phyloP scores from a whole-genome alignment of 2,797 vertebrate genomes.

The Neosilurus hyrtlii region DNA sequence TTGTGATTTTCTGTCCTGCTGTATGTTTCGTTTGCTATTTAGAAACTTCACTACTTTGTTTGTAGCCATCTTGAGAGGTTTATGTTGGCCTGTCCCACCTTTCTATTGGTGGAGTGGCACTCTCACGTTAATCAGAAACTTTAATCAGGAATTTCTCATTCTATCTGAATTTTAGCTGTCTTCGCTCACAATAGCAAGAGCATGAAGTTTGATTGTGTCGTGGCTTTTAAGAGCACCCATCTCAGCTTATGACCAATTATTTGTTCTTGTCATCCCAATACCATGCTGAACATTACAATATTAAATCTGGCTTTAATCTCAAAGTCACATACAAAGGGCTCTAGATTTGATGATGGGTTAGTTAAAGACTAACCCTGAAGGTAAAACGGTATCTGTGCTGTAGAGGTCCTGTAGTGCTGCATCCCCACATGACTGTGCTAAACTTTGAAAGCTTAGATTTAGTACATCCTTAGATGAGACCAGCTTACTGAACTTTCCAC shows the following conservation, averaged over 20 bases:
- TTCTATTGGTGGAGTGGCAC: too few species aligned
- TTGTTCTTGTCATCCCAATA: not conserved
- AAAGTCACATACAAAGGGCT: not conserved
- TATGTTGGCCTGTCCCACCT: not conserved
- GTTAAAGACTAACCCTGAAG: not conserved
- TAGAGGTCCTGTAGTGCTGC: not conserved
- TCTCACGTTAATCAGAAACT: not conserved
- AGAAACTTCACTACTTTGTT: not conserved
- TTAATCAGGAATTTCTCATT: not conserved
- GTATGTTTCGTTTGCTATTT: not conserved
- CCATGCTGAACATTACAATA: not conserved
- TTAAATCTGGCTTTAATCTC: not conserved
- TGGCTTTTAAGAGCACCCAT: not conserved
- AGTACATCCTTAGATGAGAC: not conserved
- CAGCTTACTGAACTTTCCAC: not conserved
- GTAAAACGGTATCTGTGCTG: not conserved
- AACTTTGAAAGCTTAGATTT: not conserved
- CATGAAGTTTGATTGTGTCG: not conserved
- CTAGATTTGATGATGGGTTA: not conserved
- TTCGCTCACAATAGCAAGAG: not conserved
- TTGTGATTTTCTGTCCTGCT: not conserved
- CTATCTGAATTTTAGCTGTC: not conserved
- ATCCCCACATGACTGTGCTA: not conserved
- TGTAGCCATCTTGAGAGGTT: too few species aligned
- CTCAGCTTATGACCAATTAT: too few species aligned